Evolutionary conservation across 1,140 invertebrate species (phyloP).

Genomic region (Drosophila insularis): DNA sequence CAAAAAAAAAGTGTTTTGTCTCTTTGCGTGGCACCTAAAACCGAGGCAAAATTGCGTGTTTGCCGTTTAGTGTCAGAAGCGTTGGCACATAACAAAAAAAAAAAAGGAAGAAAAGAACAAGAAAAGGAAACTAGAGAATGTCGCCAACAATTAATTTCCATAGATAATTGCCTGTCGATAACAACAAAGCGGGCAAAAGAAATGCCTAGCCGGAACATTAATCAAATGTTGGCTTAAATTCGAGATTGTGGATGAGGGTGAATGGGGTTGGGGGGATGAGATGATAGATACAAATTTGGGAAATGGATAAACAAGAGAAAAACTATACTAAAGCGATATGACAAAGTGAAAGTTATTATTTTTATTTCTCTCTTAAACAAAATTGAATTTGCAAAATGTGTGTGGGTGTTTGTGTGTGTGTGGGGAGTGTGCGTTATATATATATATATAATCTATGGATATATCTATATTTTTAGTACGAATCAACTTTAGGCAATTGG

Average conservation of each 20-base stretch:
- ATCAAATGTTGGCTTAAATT: slow-evolving; percentile 69
- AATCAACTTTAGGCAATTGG: slow-evolving; percentile 55
- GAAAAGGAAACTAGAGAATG: slow-evolving; percentile 17
- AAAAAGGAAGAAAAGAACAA: not conserved
- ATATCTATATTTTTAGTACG: slow-evolving; percentile 56
- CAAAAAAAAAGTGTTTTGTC: not conserved
- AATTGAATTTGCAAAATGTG: slow-evolving; percentile 59
- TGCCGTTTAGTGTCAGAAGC: slow-evolving; percentile 39
- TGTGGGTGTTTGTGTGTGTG: slow-evolving; percentile 30
- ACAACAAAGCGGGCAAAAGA: slow-evolving; percentile 44
- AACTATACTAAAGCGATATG: slow-evolving; percentile 47
- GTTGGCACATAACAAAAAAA: slow-evolving; percentile 45
- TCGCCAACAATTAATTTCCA: slow-evolving; percentile 65
- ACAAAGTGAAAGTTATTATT: slow-evolving; percentile 65
- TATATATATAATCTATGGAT: slow-evolving; percentile 35
- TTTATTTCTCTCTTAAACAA: slow-evolving; percentile 66
- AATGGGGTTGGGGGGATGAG: not conserved
- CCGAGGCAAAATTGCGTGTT: slow-evolving; percentile 38
- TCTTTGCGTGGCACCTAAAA: slow-evolving; percentile 1
- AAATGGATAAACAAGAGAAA: not conserved
- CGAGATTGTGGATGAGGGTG: not conserved
- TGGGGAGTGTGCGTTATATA: slow-evolving; percentile 17
- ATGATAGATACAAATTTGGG: not conserved
- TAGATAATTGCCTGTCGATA: slow-evolving; percentile 73
- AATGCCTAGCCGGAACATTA: slow-evolving; percentile 45